Conservation (phyloP, 1,140 invertebrate species). For the Choristoneura fumiferana region DNA sequence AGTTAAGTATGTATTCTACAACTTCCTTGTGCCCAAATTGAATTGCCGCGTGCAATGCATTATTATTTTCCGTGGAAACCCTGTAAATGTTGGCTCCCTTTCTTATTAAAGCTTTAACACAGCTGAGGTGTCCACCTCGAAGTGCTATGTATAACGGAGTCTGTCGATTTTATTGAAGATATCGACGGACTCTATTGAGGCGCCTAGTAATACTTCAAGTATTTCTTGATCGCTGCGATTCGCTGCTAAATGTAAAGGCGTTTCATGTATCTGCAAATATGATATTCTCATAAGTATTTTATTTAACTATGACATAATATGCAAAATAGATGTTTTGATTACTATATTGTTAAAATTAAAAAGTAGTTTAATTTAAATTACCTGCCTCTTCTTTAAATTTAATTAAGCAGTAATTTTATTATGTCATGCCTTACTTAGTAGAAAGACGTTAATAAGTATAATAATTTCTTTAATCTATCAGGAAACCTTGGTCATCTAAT, state of each 20-base stretch:
- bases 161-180: constrained; percentile 38
- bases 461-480: too few species aligned
- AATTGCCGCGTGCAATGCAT: constrained; percentile 41
- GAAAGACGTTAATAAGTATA: too few species aligned
- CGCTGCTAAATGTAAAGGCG: constrained; percentile 69
- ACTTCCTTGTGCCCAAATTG: constrained; percentile 39
- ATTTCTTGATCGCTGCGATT: constrained; percentile 76
- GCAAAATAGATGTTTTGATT: too few species aligned
- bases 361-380: too few species aligned
- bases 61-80: constrained; percentile 32
- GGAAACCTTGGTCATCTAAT: too few species aligned
- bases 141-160: constrained; percentile 68
- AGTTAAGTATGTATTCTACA: constrained; percentile 33
- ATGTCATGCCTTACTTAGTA: too few species aligned
- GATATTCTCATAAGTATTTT: not conserved
- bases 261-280: constrained; percentile 24
- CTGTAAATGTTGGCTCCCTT: constrained; percentile 42
- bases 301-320: too few species aligned
- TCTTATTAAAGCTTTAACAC: constrained; percentile 52
- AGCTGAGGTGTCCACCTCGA: constrained; percentile 37
- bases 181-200: constrained; percentile 46
- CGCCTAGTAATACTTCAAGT: constrained; percentile 74
- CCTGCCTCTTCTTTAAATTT: too few species aligned
- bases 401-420: too few species aligned
- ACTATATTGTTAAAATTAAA: too few species aligned